These are phyloP conservation scores for Pseudochirops cupreus DNA, from an alignment of 2,797 vertebrate species.

Conservation along the genomic window DNA sequence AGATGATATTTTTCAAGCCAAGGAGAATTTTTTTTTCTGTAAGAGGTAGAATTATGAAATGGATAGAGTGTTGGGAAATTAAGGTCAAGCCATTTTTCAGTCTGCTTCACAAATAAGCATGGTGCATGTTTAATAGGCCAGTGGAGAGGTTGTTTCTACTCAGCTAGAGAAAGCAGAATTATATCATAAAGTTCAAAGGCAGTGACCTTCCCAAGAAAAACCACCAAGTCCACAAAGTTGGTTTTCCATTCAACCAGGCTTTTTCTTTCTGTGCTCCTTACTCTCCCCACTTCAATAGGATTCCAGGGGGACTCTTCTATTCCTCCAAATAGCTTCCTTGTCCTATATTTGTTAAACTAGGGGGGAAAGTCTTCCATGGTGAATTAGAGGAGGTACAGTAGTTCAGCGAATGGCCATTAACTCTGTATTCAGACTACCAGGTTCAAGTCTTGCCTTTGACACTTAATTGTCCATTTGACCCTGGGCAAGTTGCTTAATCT, in stretches of 20 bases:
- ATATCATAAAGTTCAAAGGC: not conserved
- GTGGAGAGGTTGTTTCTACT: not conserved
- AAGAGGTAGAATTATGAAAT: conserved; percentile 1
- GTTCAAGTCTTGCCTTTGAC: not conserved
- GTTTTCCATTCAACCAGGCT: not conserved
- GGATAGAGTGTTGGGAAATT: not conserved
- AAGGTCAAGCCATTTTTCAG: not conserved
- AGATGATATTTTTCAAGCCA: not conserved
- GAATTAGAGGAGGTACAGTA: not conserved
- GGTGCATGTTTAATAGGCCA: not conserved
- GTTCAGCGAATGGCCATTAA: not conserved
- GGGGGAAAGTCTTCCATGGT: not conserved
- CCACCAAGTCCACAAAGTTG: not conserved
- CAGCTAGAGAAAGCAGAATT: not conserved
- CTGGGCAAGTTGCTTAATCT: not conserved
- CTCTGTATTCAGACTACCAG: not conserved
- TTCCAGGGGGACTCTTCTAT: not conserved
- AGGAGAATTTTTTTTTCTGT: not conserved
- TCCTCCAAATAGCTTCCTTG: too few species aligned
- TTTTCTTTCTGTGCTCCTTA: not conserved
- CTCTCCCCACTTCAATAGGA: not conserved
- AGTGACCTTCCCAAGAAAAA: not conserved
- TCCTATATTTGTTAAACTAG: too few species aligned
- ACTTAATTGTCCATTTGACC: not conserved
- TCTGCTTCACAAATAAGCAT: not conserved